These are phyloP conservation scores for Xanthostigma xanthostigma DNA, from an alignment of 2,888 invertebrate genomes.

Conservation along the genomic window DNA sequence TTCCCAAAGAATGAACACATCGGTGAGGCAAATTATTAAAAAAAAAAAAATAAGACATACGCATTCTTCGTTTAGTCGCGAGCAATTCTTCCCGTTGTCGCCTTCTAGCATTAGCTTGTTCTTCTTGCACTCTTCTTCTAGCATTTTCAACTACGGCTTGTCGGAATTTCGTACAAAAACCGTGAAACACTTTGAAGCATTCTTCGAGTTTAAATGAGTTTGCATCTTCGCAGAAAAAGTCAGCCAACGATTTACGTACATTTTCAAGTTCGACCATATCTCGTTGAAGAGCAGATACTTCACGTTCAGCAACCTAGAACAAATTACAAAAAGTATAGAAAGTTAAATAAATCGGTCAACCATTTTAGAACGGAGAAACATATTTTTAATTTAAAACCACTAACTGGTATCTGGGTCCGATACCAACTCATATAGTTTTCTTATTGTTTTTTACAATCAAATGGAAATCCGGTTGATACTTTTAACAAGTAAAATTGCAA, in stretches of 20 bases:
- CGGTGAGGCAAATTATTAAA: not conserved
- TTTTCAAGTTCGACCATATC: constrained; percentile 72
- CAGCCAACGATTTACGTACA: constrained; percentile 64
- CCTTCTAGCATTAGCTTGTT: constrained; percentile 66
- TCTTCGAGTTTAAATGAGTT: constrained; percentile 85
- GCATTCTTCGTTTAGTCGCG: constrained; percentile 42
- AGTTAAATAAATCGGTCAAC: too few species aligned
- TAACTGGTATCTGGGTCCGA: too few species aligned
- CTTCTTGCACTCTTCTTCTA: constrained; percentile 65
- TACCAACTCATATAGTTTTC: too few species aligned
- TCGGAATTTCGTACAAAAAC: constrained; percentile 76
- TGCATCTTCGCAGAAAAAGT: constrained; percentile 90
- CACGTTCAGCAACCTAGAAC: constrained; percentile 57
- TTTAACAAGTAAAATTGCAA: too few species aligned
- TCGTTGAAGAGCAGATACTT: constrained; percentile 58
- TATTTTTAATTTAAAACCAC: too few species aligned
- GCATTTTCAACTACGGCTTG: constrained; percentile 77
- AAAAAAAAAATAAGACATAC: constrained; percentile 26
- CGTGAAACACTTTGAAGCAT: constrained; percentile 78
- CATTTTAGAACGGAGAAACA: too few species aligned
- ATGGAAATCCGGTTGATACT: too few species aligned
- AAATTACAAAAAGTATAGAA: constrained; percentile 2
- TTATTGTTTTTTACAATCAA: too few species aligned
- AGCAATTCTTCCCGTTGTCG: constrained; percentile 60
- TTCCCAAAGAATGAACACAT: not conserved